These are phyloP conservation scores for Vanacampus margaritifer DNA, from an alignment of 2,113 vertebrate species.

Conservation along the genomic window DNA sequence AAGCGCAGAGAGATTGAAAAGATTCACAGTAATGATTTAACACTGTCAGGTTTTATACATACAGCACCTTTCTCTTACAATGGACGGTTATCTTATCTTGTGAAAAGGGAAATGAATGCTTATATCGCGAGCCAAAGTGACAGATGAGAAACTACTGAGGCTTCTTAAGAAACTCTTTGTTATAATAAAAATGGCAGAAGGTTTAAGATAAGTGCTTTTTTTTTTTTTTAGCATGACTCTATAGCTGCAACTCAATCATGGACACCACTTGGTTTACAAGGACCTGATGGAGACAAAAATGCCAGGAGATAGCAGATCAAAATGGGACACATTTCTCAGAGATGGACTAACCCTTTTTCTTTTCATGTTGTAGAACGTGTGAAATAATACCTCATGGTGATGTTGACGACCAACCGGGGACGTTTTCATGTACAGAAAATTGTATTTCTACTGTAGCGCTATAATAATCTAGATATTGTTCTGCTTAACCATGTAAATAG, in stretches of 20 bases:
- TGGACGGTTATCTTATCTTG: conserved; percentile 23
- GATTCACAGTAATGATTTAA: conserved; percentile 26
- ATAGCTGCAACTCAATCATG: conserved; percentile 9
- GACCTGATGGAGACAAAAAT: conserved; percentile 1
- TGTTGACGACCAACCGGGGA: conserved; percentile 26
- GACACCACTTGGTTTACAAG: neutral
- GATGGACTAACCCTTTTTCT: conserved; percentile 14
- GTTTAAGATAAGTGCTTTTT: neutral
- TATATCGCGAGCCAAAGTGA: conserved; percentile 38
- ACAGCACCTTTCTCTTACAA: neutral
- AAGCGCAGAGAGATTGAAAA: conserved; percentile 12
- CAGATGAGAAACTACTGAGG: conserved; percentile 10
- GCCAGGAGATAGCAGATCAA: conserved; percentile 3
- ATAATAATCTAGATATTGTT: conserved; percentile 45
- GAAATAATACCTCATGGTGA: conserved; percentile 40
- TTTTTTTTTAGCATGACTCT: conserved; percentile 1
- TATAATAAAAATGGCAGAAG: neutral
- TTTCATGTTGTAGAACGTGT: conserved; percentile 24
- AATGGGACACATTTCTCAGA: neutral
- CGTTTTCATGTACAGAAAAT: conserved; percentile 46
- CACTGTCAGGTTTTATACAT: conserved; percentile 1
- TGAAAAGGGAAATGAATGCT: conserved; percentile 28
- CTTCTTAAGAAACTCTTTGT: neutral
- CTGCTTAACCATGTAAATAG: conserved; percentile 61
- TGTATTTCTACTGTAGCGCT: conserved; percentile 53